These are phyloP conservation scores for Syngnathus floridae DNA, from an alignment of 2,113 vertebrate species.

Conservation along the genomic window DNA sequence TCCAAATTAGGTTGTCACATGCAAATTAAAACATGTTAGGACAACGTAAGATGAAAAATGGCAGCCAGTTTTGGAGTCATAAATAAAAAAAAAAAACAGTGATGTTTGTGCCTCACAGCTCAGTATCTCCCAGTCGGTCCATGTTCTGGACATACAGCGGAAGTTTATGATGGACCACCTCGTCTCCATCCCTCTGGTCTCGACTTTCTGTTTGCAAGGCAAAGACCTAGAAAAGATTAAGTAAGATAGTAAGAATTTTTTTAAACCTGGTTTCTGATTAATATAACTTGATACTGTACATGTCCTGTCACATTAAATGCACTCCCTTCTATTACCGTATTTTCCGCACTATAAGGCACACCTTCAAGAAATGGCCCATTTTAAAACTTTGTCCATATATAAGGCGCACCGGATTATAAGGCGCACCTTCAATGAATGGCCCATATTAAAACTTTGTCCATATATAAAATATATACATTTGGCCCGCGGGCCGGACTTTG, in stretches of 20 bases:
- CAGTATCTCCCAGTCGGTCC: conserved; percentile 94
- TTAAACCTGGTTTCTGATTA: background rate
- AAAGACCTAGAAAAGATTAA: conserved; percentile 73
- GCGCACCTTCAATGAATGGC: no score
- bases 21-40: background rate
- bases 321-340: no score
- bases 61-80: conserved; percentile 23
- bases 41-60: background rate
- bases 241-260: background rate
- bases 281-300: no score
- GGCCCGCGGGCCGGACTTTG: no score
- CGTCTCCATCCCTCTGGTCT: conserved; percentile 70
- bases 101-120: conserved; percentile 78
- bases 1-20: background rate
- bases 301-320: no score
- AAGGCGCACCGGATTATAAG: no score
- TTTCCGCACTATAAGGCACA: no score
- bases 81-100: conserved; percentile 24
- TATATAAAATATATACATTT: no score
- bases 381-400: no score
- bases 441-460: no score
- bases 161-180: conserved; percentile 80
- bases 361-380: no score
- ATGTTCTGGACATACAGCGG: conserved; percentile 90
- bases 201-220: conserved; percentile 82